Percentiles rank a stretch among this genome's conserved stretches.
These are phyloP conservation scores for Apus apus DNA, from an alignment of 2,113 vertebrate genomes.

Conservation along the genomic window DNA sequence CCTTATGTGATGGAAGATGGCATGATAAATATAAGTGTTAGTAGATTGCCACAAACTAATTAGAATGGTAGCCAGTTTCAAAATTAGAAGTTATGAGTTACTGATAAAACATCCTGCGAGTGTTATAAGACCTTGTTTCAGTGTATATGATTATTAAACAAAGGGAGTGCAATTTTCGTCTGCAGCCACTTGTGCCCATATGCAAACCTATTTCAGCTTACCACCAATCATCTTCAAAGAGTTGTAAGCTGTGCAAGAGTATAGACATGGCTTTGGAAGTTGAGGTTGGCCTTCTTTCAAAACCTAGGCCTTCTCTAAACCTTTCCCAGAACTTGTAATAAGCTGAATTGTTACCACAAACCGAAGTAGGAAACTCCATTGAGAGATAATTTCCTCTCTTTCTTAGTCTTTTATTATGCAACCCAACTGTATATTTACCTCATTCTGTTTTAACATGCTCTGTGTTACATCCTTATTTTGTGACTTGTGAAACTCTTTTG, in stretches of 20 bases:
- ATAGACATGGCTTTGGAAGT: constrained; percentile 9
- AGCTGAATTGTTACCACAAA: constrained; percentile 48
- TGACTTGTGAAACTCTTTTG: neutral
- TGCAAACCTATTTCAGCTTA: neutral
- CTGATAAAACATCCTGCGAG: neutral
- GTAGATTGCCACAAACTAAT: neutral
- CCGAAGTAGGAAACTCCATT: neutral
- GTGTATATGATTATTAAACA: neutral
- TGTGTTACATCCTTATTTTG: neutral
- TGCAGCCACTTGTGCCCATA: neutral
- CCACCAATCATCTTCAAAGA: neutral
- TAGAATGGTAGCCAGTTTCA: neutral
- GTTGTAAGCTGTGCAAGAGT: neutral
- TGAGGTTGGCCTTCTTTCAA: constrained; percentile 39
- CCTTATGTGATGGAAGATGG: fast-evolving
- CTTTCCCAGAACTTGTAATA: constrained; percentile 60
- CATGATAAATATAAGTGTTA: neutral
- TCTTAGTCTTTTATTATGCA: neutral
- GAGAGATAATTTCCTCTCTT: constrained; percentile 25
- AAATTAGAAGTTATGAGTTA: neutral
- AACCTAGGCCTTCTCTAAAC: neutral
- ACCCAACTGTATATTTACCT: neutral
- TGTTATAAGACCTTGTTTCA: neutral
- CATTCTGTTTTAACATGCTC: neutral
- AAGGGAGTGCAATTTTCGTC: neutral